phyloP scores from a whole-genome alignment of 2,797 vertebrate genomes.

The Sylvia borin region DNA sequence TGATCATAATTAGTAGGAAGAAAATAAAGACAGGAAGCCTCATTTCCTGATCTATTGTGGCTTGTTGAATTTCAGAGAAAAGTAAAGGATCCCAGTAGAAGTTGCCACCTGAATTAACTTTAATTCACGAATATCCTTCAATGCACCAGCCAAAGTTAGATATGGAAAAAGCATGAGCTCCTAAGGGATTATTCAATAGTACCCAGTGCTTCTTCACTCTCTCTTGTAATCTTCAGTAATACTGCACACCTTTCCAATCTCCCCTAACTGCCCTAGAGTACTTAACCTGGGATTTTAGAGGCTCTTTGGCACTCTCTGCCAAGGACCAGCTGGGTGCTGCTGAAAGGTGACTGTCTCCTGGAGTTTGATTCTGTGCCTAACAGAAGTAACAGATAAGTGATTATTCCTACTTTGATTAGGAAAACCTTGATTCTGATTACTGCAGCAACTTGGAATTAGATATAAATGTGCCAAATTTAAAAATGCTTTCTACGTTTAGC shows the following conservation, averaged over 20 bases:
- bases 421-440: not conserved
- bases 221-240: not conserved
- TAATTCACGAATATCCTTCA: not conserved
- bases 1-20: not conserved
- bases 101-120: not conserved
- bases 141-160: not conserved
- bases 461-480: not conserved
- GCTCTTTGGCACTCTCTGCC: accelerated
- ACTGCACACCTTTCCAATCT: not conserved
- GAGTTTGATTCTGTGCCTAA: not conserved
- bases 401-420: not conserved
- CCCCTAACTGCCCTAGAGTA: not conserved
- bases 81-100: not conserved
- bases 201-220: not conserved
- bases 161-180: not conserved
- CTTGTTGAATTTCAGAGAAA: not conserved
- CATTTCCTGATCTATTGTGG: not conserved
- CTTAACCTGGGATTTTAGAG: not conserved
- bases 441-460: not conserved
- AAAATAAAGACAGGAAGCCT: not conserved
- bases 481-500: not conserved
- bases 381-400: not conserved
- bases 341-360: not conserved
- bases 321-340: not conserved
- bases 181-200: not conserved